Percentiles rank a stretch among this genome's conserved stretches.
Conservation (phyloP, 2,113 vertebrate genomes). For the Nettapus auritus region DNA sequence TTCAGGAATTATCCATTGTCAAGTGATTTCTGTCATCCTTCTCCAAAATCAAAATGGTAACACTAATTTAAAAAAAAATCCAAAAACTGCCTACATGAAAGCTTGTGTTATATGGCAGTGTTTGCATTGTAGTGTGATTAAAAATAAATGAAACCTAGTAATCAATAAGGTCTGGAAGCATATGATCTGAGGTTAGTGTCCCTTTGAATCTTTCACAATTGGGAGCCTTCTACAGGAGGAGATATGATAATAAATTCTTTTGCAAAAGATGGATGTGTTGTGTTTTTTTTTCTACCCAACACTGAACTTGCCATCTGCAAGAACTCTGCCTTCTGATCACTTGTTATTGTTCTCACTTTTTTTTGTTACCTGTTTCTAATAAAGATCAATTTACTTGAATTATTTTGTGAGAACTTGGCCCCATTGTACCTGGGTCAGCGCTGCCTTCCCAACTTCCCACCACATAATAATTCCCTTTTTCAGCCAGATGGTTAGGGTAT, state of each 20-base stretch:
- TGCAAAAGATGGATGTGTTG: background rate
- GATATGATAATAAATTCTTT: background rate
- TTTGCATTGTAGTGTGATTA: background rate
- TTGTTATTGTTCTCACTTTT: background rate
- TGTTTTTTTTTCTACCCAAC: background rate
- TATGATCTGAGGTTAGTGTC: background rate
- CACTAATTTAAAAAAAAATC: background rate
- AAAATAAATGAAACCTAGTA: background rate
- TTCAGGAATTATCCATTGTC: background rate
- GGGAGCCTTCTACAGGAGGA: background rate
- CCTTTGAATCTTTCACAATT: background rate
- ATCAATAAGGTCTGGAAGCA: background rate
- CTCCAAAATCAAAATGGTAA: background rate
- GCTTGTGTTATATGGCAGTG: background rate
- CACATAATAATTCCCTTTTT: background rate
- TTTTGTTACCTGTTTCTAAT: background rate
- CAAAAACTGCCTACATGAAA: background rate
- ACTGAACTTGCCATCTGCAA: background rate
- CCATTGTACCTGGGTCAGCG: background rate
- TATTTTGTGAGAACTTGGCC: background rate
- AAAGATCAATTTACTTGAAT: background rate
- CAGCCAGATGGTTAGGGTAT: background rate
- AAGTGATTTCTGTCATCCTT: background rate
- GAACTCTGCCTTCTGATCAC: background rate
- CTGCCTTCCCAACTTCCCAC: background rate